Base-by-base conservation (phyloP, 1,140 invertebrate species). In the Popillia japonica region DNA sequence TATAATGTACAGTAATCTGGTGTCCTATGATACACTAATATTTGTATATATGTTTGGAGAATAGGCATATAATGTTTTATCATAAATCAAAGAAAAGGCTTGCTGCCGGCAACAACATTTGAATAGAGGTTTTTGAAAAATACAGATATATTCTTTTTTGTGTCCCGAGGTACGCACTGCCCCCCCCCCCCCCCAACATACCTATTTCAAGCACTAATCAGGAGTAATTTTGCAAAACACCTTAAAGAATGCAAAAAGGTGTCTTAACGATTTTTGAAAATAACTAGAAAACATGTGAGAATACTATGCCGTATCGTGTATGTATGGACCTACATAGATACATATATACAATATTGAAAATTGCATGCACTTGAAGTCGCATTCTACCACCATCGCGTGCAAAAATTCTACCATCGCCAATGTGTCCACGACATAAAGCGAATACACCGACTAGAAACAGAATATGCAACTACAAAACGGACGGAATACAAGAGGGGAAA, bases 341-440 rank as follows among this genome's bases (percentile, higher is more conserved):
- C 2, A 27, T 0, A 8, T 68, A 68, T 68, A 22, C 61, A 6
- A 20, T 8, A 68, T 10, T 10, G 61, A 68, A 68, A 68, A 68
- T 68, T 68, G 61, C 61, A 68, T 68, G 61, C 61, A 23, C 61
- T 68, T 68, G 61, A 27, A 68, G 22, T 27, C 22, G 14, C 22
- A 27, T 68, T 68, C 61, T 22, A 27, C 61, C 61, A 68, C 61
- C 61, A 68, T 68, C 61, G 61, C 61, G 61, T 68, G 61, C 61
- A 68, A 68, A 68, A 68, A 68, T 68, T 68, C 27, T 27, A 68
- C 61, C 20, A 27, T 23, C 61, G 61, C 14, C 61, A 68, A 68
- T 61, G 17, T 61, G 59, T 22, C n/a, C 2, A 10, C 20, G 17
- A 68, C 20, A 34, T 23, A 27, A 14, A 27, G 27, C 3, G 27